A percentile compares a stretch with the other conserved stretches of the same genome.
These are phyloP conservation scores for Amphimallon solstitiale DNA, from an alignment of 2,888 invertebrate genomes.

Conservation along the genomic window DNA sequence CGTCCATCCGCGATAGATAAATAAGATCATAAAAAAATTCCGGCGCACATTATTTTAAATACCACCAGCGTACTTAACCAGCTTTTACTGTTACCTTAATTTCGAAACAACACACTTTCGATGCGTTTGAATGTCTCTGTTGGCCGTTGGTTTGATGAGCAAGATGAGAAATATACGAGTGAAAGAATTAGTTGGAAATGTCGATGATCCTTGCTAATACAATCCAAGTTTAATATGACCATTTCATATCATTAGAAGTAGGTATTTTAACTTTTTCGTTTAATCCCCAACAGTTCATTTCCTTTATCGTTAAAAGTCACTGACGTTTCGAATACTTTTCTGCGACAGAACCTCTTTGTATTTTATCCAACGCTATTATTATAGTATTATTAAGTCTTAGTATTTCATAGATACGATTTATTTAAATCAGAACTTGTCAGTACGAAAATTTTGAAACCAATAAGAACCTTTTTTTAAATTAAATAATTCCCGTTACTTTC, in stretches of 20 bases:
- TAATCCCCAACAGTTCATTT: too few species aligned
- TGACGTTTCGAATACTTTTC: too few species aligned
- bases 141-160: conserved; percentile 25
- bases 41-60: conserved; percentile 33
- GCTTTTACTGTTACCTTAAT: conserved; percentile 37
- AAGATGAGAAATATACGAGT: conserved; percentile 20
- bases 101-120: conserved; percentile 35
- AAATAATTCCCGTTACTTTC: too few species aligned
- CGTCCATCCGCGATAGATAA: conserved; percentile 33
- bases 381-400: too few species aligned
- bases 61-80: conserved; percentile 35
- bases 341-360: too few species aligned
- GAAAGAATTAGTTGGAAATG: conserved; percentile 23
- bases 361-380: too few species aligned
- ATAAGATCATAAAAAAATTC: conserved; percentile 34
- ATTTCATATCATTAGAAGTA: conserved; percentile 12
- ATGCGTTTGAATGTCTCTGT: conserved; percentile 32
- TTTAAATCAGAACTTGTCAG: too few species aligned
- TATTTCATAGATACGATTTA: too few species aligned
- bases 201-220: conserved; percentile 27
- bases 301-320: too few species aligned
- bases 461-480: too few species aligned
- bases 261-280: conserved; percentile 1
- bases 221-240: conserved; percentile 10
- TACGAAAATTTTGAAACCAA: too few species aligned